Percentiles rank a stretch among this genome's conserved stretches.
phyloP scores from a whole-genome alignment of 2,888 invertebrate genomes.

The Ischnus inquisitorius region DNA sequence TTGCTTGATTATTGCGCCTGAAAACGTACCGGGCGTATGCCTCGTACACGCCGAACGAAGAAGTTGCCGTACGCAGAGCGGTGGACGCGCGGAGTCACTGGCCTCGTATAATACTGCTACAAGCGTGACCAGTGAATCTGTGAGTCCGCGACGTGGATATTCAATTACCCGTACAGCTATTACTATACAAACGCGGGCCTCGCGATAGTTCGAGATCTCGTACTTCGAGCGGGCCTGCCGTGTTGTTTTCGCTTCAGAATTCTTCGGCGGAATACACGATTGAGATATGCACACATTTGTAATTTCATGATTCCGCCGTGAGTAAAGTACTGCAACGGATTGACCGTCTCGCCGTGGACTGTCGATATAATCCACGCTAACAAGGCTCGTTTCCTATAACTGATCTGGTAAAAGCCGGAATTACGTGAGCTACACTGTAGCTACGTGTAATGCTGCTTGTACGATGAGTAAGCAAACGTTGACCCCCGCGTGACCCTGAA shows the following conservation, averaged over 20 bases:
- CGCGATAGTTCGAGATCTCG: slow-evolving; percentile 15
- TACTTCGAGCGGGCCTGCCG: background rate
- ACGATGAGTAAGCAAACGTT: slow-evolving; percentile 34
- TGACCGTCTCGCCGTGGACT: background rate
- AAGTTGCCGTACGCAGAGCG: background rate
- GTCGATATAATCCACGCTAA: background rate
- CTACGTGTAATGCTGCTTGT: background rate
- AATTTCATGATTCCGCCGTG: background rate
- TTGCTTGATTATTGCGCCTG: slow-evolving; percentile 16
- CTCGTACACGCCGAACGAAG: slow-evolving; percentile 8
- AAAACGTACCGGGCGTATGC: slow-evolving; percentile 6
- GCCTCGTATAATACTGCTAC: slow-evolving; percentile 51
- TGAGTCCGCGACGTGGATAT: slow-evolving; percentile 54
- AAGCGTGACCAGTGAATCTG: slow-evolving; percentile 54
- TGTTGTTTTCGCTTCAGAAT: background rate
- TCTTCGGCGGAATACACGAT: background rate
- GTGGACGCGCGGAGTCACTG: slow-evolving; percentile 43
- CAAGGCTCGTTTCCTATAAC: background rate
- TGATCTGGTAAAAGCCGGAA: background rate
- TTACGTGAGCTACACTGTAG: background rate
- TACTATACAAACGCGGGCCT: slow-evolving; percentile 24
- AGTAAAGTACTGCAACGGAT: background rate
- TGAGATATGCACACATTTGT: background rate
- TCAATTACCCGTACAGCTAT: slow-evolving; percentile 50
- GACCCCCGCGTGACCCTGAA: slow-evolving; percentile 22